Percentiles rank a stretch among this genome's conserved stretches.
Evolutionary conservation across 37 sponge, comb jelly and placozoan species (phyloP).

Genomic region (Spongilla lacustris): DNA sequence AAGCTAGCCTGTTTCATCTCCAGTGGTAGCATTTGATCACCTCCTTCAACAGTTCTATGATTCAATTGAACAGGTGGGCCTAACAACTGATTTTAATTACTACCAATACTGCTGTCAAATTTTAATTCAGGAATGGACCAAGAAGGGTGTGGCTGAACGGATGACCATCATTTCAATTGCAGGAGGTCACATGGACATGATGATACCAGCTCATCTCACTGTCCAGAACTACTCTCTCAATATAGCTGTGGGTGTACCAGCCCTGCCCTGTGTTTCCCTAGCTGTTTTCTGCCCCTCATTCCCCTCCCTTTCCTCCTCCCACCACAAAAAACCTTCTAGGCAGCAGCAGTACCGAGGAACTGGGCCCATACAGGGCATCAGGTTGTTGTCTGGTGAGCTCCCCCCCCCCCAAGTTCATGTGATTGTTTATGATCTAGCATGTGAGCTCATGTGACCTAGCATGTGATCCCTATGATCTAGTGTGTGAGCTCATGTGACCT

Average conservation of each 20-base stretch:
- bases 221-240: conserved; percentile 4
- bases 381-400: conserved; percentile 66
- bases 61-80: conserved; percentile 29
- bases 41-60: conserved; percentile 45
- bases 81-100: not conserved
- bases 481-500: not conserved
- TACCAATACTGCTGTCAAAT: not conserved
- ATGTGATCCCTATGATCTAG: not conserved
- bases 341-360: conserved; percentile 51
- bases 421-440: not conserved
- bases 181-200: conserved; percentile 53
- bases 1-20: not conserved
- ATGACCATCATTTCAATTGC: conserved; percentile 64
- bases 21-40: conserved; percentile 48
- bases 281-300: too few relatives aligned
- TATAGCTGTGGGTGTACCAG: conserved; percentile 15
- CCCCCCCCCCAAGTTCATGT: not conserved
- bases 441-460: not conserved
- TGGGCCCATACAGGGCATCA: conserved; percentile 72
- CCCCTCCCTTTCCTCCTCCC: too few relatives aligned
- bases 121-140: conserved; percentile 40
- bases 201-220: conserved; percentile 57
- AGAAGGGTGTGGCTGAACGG: conserved; percentile 12
- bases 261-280: too few relatives aligned
- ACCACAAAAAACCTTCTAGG: not conserved